These are phyloP conservation scores for Aegithalos caudatus DNA, from an alignment of 2,113 vertebrate genomes.

Conservation along the genomic window DNA sequence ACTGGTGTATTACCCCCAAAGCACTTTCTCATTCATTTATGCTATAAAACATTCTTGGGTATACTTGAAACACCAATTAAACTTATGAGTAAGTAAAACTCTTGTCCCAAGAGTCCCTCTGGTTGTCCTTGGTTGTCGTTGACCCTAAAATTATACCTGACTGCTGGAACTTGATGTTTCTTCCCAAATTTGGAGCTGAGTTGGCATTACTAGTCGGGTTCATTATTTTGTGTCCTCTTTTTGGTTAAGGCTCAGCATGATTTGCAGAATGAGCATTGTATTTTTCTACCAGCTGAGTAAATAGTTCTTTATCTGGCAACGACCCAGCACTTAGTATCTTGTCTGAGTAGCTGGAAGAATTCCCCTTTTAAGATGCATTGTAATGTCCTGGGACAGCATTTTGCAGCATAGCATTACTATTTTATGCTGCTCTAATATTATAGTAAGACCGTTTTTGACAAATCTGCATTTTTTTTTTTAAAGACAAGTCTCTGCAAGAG, in stretches of 20 bases:
- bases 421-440: neutral
- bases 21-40: neutral
- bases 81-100: neutral
- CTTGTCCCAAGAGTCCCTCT: neutral
- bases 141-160: neutral
- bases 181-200: neutral
- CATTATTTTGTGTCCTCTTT: neutral
- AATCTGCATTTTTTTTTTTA: neutral
- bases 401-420: neutral
- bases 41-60: neutral
- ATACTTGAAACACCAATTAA: neutral
- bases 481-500: neutral
- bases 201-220: neutral
- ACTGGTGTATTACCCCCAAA: neutral
- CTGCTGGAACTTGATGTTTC: rapidly evolving
- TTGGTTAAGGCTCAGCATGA: neutral
- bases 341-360: neutral
- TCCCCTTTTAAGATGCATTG: neutral
- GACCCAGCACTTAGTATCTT: neutral
- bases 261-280: neutral
- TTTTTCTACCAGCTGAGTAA: neutral
- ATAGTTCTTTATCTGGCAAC: neutral
- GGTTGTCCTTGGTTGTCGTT: neutral
- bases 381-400: neutral
- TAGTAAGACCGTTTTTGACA: neutral